Percentiles rank a stretch among this genome's conserved stretches.
Evolutionary conservation across 2,888 invertebrate species (phyloP).

Genomic region (Mycalesis mineus): DNA sequence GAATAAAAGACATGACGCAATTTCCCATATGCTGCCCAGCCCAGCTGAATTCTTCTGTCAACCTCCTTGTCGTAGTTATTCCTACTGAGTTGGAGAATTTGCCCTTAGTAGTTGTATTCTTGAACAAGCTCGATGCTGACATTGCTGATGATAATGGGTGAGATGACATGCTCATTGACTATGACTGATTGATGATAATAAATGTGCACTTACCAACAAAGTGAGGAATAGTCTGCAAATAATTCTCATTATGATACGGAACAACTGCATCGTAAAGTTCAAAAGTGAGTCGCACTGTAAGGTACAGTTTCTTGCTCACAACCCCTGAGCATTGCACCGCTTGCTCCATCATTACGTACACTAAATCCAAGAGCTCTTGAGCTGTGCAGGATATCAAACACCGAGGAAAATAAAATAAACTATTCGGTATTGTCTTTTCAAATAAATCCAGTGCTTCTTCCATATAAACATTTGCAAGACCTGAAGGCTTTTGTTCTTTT

Average conservation of each 20-base stretch:
- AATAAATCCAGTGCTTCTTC: constrained; percentile 63
- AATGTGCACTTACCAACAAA: constrained; percentile 82
- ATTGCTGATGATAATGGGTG: too few species aligned
- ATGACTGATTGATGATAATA: neutral
- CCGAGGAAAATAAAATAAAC: constrained; percentile 70
- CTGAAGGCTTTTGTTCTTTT: constrained; percentile 18
- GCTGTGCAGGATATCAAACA: constrained; percentile 81
- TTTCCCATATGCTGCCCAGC: too few species aligned
- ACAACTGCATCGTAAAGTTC: constrained; percentile 87
- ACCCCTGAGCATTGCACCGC: constrained; percentile 80
- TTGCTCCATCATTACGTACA: constrained; percentile 82
- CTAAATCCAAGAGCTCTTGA: constrained; percentile 80
- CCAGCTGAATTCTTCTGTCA: too few species aligned
- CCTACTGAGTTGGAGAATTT: too few species aligned
- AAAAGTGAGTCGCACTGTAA: constrained; percentile 84
- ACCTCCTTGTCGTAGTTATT: too few species aligned
- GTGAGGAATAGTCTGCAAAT: constrained; percentile 90
- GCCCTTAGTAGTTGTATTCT: too few species aligned
- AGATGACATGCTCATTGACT: too few species aligned
- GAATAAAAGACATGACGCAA: too few species aligned
- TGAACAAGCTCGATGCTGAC: too few species aligned
- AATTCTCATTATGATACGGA: constrained; percentile 87
- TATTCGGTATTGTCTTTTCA: constrained; percentile 62
- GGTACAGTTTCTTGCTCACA: constrained; percentile 82
- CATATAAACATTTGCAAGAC: constrained; percentile 20